Base-by-base conservation (phyloP, 2,888 invertebrate species). In the Phyto melanocephala region DNA sequence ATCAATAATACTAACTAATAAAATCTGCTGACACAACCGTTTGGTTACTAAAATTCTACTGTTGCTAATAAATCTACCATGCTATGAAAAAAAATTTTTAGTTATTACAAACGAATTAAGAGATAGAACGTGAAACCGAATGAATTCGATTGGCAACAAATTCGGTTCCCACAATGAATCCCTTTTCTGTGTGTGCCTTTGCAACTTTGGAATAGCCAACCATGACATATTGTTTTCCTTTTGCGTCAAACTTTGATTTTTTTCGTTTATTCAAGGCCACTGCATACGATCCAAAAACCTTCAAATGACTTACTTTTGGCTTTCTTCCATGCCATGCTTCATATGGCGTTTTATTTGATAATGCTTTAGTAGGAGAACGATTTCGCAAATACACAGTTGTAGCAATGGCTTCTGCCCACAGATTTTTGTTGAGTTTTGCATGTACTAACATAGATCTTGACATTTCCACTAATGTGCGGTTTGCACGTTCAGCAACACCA, bases 361-460 rank as follows among this genome's bases (percentile, higher is more conserved):
- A 17, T 20, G 35, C 50, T 50, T 50, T 50, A 13, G 52, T 65
- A 20, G 65, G 65, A 13, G 24, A 52, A 24, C 52, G 52, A 52
- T 52, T 52, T 6, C 45, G n/a, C 15, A 45, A 45, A 45, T 45
- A 45, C 15, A 15, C 45, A 6, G 45, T 15, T 15, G 45, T 45
- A 45, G 15, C 45, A 1, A 80, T 35, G 33, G 83, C 85, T 13
- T 85, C 84, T 11, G 75, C 86, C 86, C 86, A 86, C n/a, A 86
- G 65, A 17, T 74, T 28, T 56, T 83, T 87, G 86, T 33, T 85
- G 1, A 87, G 15, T 2, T 76, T 76, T 33, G 85, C 63, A 17
- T 87, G 80, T 0, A 84, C 17, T 40, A 90, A 47, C 85, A 89
- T 86, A 8, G 85, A 76, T 10, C 88, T 76, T 1, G 87, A 87